These are phyloP conservation scores for Pimpla rufipes DNA, from an alignment of 2,888 invertebrate genomes.

Conservation along the genomic window DNA sequence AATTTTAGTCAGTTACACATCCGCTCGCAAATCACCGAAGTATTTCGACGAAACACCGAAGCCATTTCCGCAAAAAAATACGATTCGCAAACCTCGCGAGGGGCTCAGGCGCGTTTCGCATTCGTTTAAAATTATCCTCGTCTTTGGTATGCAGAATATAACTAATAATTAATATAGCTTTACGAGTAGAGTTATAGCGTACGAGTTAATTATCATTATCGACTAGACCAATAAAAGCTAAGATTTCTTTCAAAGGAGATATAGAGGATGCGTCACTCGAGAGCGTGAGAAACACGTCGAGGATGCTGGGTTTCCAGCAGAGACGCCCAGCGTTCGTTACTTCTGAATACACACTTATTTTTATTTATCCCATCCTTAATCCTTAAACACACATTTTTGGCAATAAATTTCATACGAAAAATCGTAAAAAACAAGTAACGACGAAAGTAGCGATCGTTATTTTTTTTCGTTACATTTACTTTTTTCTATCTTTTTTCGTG, in stretches of 20 bases:
- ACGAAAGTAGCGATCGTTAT: too few species aligned
- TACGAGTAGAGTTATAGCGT: constrained; percentile 69
- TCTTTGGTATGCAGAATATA: constrained; percentile 67
- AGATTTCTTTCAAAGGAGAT: constrained; percentile 57
- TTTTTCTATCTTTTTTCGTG: too few species aligned
- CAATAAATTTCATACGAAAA: too few species aligned
- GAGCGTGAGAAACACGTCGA: constrained; percentile 28
- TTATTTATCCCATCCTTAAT: too few species aligned
- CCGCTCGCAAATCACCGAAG: neutral
- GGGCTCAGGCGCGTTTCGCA: neutral
- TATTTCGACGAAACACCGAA: neutral
- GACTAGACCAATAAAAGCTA: constrained; percentile 80
- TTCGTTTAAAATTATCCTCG: constrained; percentile 35
- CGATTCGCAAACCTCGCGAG: neutral
- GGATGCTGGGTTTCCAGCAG: too few species aligned
- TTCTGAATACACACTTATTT: too few species aligned
- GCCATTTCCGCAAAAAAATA: neutral
- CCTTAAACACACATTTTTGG: too few species aligned
- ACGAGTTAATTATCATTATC: constrained; percentile 75
- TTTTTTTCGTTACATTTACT: too few species aligned
- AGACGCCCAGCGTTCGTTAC: too few species aligned
- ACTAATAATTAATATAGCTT: constrained; percentile 72
- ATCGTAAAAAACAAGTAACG: too few species aligned
- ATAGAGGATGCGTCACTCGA: constrained; percentile 36
- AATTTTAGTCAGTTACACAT: neutral